Evolutionary conservation across 2,888 invertebrate species (phyloP), one percentile per base, ranked within the genome.

Genomic region (Hydrotaea cyrtoneurina): DNA sequence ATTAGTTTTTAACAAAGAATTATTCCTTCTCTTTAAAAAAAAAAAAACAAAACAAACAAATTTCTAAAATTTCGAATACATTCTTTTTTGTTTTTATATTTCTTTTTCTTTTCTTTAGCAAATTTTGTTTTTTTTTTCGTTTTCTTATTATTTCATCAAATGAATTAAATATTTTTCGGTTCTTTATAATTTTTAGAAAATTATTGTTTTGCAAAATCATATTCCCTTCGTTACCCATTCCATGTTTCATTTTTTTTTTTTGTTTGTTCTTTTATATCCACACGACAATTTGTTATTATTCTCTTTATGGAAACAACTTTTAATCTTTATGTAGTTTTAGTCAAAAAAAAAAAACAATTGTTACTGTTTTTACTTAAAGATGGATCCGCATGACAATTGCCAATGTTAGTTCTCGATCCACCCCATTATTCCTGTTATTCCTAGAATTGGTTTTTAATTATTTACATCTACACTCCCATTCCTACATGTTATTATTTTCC

Each of bases 91-190:
- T 69, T 81, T 78, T 83, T 74, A n/a, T 50, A n/a, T 50, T 26
- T 62, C 7, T n/a, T 17, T 46, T 62, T 31, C 2, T 31, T 31
- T 73, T n/a, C n/a, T 78, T 80, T 78, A 78, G 74, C 76, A 73
- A 13, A 15, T 59, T 59, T 59, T 59, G 23, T 23, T 59, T 59
- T 55, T 21, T 21, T 10, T 53, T 21, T 50, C 50, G 7, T 72
- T 81, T 59, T 78, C n/a, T n/a, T n/a, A n/a, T n/a, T 7, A 43
- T 85, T 84, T 85, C 78, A 85, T 85, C 73, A 77, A 81, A 78
- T 78, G 78, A 83, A 82, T 74, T 80, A 75, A 66, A 86, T 80
- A 73, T 80, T 55, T 71, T 69, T 23, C 50, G 50, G 71, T 72
- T 50, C 39, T 64, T 19, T 1, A 66, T 21, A 71, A 69, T 59